A percentile compares a stretch with the other conserved stretches of the same genome.
Evolutionary conservation across 2,888 invertebrate genomes (phyloP).

Genomic region (Cheilosia scutellata): DNA sequence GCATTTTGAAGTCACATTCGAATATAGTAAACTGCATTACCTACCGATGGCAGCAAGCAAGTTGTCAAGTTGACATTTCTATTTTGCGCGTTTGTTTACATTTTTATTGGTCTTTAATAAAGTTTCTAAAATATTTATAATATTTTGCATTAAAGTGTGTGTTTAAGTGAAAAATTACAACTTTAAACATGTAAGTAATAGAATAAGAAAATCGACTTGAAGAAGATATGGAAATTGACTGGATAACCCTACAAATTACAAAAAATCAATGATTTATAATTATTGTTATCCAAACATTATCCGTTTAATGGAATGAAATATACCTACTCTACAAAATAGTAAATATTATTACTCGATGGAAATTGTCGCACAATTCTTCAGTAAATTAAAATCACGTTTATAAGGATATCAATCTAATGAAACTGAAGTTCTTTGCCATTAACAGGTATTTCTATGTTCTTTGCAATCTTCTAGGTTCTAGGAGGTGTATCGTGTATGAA

Average conservation of each 20-base stretch:
- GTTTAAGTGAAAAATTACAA: background rate
- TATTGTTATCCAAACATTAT: background rate
- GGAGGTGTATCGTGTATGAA: too few species aligned
- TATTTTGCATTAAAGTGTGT: background rate
- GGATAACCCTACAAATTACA: background rate
- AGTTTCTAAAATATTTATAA: background rate
- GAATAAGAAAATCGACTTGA: background rate
- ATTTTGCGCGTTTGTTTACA: constrained; percentile 26
- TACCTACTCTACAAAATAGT: too few species aligned
- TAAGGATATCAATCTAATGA: too few species aligned
- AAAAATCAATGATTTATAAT: background rate
- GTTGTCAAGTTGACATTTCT: constrained; percentile 40
- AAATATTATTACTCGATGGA: too few species aligned
- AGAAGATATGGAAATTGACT: constrained; percentile 7
- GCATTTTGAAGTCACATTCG: background rate
- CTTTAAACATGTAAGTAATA: constrained; percentile 46
- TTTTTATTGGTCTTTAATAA: constrained; percentile 18
- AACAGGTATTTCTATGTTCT: too few species aligned
- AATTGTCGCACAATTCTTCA: too few species aligned
- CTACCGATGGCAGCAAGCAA: constrained; percentile 12
- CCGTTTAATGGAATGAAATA: background rate
- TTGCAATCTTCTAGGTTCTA: too few species aligned
- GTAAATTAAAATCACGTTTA: too few species aligned
- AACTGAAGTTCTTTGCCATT: too few species aligned
- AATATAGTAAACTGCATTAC: background rate